Conservation (phyloP, 2,113 vertebrate species). For the Motacilla alba region DNA sequence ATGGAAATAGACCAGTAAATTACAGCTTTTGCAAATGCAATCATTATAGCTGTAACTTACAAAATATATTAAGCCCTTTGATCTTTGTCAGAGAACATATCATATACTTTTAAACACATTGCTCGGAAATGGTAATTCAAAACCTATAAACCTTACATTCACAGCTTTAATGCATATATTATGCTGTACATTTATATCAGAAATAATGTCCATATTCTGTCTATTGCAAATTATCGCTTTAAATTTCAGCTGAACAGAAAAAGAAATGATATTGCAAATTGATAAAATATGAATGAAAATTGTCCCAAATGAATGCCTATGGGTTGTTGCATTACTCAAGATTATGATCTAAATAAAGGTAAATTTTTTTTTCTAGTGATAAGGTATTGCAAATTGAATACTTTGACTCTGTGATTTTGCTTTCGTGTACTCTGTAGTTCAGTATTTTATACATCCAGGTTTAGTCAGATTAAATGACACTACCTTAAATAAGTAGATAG, state of each 20-base stretch:
- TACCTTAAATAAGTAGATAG: neutral
- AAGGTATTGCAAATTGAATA: neutral
- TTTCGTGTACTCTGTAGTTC: neutral
- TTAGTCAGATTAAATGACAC: neutral
- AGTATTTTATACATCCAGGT: neutral
- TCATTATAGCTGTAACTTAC: slow-evolving; percentile 75
- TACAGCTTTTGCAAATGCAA: slow-evolving; percentile 75
- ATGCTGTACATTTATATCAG: slow-evolving; percentile 22
- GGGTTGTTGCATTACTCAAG: neutral
- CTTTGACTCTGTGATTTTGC: neutral
- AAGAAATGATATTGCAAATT: neutral
- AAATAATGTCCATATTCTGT: slow-evolving; percentile 29
- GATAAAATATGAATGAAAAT: slow-evolving; percentile 22
- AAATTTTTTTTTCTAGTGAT: neutral
- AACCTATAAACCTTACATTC: slow-evolving; percentile 51
- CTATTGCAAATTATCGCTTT: neutral
- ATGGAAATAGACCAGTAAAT: slow-evolving; percentile 73
- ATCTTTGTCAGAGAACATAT: slow-evolving; percentile 65
- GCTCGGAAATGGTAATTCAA: slow-evolving; percentile 63
- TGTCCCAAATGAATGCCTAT: neutral
- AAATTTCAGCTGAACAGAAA: neutral
- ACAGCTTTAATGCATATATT: slow-evolving; percentile 45
- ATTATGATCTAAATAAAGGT: neutral
- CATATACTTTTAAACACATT: slow-evolving; percentile 69
- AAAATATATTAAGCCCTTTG: slow-evolving; percentile 75